Percentiles rank a stretch among this genome's conserved stretches.
phyloP scores from a whole-genome alignment of 2,113 vertebrate genomes.

The Myocastor coypus region DNA sequence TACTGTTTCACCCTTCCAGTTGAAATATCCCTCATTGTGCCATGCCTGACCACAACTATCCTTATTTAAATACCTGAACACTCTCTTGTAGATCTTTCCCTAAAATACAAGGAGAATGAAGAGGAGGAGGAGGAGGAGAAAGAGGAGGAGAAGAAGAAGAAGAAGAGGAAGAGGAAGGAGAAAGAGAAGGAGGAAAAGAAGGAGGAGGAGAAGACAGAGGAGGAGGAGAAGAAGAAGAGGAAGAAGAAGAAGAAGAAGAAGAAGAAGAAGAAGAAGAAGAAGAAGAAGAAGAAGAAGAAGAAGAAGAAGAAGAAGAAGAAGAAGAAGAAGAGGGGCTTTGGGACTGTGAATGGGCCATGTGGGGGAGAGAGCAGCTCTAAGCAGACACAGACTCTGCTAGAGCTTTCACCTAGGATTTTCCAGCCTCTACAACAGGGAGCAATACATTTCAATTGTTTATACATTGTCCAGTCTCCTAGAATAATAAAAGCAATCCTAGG shows the following conservation, averaged over 20 bases:
- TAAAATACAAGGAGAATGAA: no score
- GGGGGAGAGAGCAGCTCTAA: not conserved
- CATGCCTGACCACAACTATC: not conserved
- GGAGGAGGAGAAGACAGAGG: no score
- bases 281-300: not conserved
- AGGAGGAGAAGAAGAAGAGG: not conserved
- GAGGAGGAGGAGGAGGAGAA: not conserved
- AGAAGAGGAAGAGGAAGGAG: no score
- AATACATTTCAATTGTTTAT: not conserved
- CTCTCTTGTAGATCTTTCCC: no score
- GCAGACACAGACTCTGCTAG: not conserved
- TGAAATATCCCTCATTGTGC: not conserved
- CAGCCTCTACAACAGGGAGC: not conserved
- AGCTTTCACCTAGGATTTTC: not conserved
- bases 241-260: not conserved
- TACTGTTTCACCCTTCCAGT: not conserved
- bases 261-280: not conserved
- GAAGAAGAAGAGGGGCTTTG: not conserved
- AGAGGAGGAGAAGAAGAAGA: not conserved
- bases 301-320: no score
- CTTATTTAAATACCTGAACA: not conserved
- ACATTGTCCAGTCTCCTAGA: not conserved
- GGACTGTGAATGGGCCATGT: no score
- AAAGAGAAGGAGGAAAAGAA: not conserved
- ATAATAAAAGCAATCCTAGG: no score